Base-by-base conservation (phyloP, 2,888 invertebrate species). In the Acronicta leporina region DNA sequence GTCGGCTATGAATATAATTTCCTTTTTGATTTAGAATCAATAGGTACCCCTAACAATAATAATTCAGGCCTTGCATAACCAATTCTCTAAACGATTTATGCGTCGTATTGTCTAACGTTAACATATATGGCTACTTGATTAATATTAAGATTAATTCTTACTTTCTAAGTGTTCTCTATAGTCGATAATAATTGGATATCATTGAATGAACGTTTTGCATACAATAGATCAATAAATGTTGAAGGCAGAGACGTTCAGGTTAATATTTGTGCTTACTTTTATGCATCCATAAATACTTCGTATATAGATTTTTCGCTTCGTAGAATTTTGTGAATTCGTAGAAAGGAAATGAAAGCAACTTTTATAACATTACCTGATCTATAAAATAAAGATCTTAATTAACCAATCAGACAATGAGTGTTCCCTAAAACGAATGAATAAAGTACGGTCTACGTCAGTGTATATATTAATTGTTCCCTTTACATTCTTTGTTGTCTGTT, bases 181-280 rank as follows among this genome's bases (percentile, higher is more conserved):
- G 50, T 50, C n/a, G 27, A n/a, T 11, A 61, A 15, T 61, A 35
- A 61, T 55, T 70, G 25, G 6, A 64, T 55, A 55, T 47, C 45
- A 57, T 58, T 74, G 38, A 61, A 68, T 63, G 42, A 45, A 43
- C 54, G 44, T 41, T 75, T 62, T 55, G 61, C 73, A 75, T 73
- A 72, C 68, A 75, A 72, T 63, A 10, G 55, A 49, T 51, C 13
- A 49, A 25, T 47, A n/a, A n/a, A 43, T 30, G n/a, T 11, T 55
- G 43, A 30, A 30, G 10, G 50, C 35, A 50, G 49, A 48, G 14
- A n/a, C n/a, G n/a, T 35, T 61, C 20, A 30, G 35, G 30, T 41
- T 51, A 1, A 45, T 50, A 42, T 53, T 40, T 46, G 14, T 9
- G 47, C 41, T 8, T 20, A 2, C 4, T 4, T 33, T 49, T 11